These are phyloP conservation scores for Oxytorus armatus DNA, from an alignment of 2,888 invertebrate species.

Conservation along the genomic window DNA sequence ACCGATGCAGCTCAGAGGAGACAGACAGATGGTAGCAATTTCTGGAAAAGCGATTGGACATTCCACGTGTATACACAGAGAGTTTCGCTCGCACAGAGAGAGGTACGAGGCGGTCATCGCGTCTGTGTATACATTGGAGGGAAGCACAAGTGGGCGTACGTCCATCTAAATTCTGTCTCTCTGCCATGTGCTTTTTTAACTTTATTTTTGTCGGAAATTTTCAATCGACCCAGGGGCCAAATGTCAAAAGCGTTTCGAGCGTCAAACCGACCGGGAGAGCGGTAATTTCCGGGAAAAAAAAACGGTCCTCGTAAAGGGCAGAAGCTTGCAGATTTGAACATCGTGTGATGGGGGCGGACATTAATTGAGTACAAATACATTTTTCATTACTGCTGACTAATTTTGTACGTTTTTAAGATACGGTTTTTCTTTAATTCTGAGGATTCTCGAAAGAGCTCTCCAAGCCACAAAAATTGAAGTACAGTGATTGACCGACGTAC, in stretches of 20 bases:
- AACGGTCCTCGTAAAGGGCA: neutral
- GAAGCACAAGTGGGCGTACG: constrained; percentile 20
- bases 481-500: too few species aligned
- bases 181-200: constrained; percentile 6
- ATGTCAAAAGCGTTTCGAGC: constrained; percentile 39
- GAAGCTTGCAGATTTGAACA: neutral
- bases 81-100: constrained; percentile 11
- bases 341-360: neutral
- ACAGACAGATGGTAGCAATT: constrained; percentile 58
- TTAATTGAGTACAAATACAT: too few species aligned
- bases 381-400: too few species aligned
- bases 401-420: too few species aligned
- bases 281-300: constrained; percentile 39
- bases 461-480: too few species aligned
- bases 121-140: constrained; percentile 11
- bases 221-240: constrained; percentile 27
- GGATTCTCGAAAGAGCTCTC: too few species aligned
- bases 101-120: constrained; percentile 27
- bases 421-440: too few species aligned
- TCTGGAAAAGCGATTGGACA: constrained; percentile 59
- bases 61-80: constrained; percentile 39
- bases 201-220: constrained; percentile 35
- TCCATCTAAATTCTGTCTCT: constrained; percentile 16
- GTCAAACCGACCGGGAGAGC: constrained; percentile 21
- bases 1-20: constrained; percentile 49